Conservation (phyloP, 2,888 invertebrate genomes). For the Resseliella maxima region DNA sequence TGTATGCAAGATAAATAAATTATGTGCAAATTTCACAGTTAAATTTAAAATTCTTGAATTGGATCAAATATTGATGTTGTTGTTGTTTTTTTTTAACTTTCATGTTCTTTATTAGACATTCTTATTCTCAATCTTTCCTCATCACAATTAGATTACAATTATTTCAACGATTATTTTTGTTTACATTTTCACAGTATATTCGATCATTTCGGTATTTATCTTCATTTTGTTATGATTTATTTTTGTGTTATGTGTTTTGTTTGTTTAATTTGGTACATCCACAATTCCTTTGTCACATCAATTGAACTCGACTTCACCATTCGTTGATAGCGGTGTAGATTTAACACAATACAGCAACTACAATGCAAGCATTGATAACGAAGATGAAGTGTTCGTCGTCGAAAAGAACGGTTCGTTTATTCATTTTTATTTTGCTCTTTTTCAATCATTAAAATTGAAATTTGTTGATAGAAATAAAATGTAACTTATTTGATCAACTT, state of each 20-base stretch:
- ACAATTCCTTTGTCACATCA: conserved; percentile 59
- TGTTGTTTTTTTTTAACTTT: too few relatives aligned
- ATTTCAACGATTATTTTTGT: too few relatives aligned
- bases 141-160: too few relatives aligned
- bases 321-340: conserved; percentile 67
- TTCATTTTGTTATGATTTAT: too few relatives aligned
- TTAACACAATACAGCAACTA: conserved; percentile 62
- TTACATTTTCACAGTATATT: conserved; percentile 71
- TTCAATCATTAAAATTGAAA: conserved; percentile 6
- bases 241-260: too few relatives aligned
- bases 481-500: too few relatives aligned
- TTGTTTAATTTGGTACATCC: too few relatives aligned
- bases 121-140: too few relatives aligned
- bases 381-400: conserved; percentile 66
- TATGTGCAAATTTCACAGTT: too few relatives aligned
- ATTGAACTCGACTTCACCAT: conserved; percentile 61
- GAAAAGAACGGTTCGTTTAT: conserved; percentile 61
- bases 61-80: background rate
- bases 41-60: too few relatives aligned
- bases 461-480: background rate
- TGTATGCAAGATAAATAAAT: too few relatives aligned
- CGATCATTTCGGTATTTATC: conserved; percentile 86
- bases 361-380: conserved; percentile 62
- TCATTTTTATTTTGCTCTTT: background rate
- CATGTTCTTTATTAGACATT: background rate